Conservation (phyloP, 1,140 invertebrate species). For the Triops longicaudatus region DNA sequence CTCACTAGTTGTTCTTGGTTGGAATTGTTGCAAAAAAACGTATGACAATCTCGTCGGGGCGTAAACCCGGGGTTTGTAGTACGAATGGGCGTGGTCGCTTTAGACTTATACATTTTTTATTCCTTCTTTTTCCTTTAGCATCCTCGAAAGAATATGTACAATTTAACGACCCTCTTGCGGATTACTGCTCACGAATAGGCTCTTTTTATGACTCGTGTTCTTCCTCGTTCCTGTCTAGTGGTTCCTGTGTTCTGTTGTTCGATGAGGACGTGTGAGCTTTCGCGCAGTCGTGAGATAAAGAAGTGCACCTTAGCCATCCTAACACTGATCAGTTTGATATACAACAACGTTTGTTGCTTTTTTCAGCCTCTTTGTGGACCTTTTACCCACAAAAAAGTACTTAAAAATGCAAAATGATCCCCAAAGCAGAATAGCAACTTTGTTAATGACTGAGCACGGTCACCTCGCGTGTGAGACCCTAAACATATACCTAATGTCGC, state of each 20-base stretch:
- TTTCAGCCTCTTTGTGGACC: neutral
- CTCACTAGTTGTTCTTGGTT: too few relatives aligned
- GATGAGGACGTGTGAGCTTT: neutral
- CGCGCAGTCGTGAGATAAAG: conserved; percentile 1
- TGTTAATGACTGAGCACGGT: neutral
- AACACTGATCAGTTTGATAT: neutral
- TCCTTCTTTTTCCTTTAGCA: neutral
- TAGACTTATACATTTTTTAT: neutral
- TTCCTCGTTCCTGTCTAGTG: neutral
- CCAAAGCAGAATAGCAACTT: neutral
- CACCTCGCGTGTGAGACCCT: neutral
- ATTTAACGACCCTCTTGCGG: neutral
- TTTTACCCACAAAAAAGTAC: neutral
- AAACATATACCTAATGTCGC: neutral
- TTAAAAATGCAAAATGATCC: neutral
- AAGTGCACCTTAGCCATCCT: neutral
- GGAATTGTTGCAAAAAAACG: too few relatives aligned
- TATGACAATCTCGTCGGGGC: neutral
- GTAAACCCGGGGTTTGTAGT: neutral
- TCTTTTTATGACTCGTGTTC: neutral
- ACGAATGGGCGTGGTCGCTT: neutral
- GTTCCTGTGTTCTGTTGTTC: neutral
- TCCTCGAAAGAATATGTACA: neutral
- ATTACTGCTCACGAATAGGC: neutral
- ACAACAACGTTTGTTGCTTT: neutral